Conservation (phyloP, 2,888 invertebrate species). For the Drosophila testacea region DNA sequence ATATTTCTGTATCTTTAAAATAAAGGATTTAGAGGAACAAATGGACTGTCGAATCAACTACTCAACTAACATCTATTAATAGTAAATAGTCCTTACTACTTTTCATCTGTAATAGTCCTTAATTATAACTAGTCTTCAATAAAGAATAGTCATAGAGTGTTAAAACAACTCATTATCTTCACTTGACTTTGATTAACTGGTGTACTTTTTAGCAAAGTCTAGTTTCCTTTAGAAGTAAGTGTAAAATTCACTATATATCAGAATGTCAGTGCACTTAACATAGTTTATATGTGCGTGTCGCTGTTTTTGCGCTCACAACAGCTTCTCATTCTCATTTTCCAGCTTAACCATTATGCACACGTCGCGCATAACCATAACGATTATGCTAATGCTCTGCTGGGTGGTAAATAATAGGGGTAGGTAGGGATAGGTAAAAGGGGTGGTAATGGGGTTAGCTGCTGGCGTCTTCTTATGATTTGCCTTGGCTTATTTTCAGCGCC, state of each 20-base stretch:
- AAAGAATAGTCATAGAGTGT: background rate
- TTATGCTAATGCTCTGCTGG: constrained; percentile 73
- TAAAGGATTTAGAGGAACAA: too few species aligned
- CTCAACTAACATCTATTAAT: too few species aligned
- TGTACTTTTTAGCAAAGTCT: background rate
- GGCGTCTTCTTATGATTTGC: constrained; percentile 65
- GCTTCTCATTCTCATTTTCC: constrained; percentile 4
- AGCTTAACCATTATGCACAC: constrained; percentile 71
- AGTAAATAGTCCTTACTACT: too few species aligned
- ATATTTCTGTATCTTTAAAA: too few species aligned
- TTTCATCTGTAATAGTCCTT: too few species aligned
- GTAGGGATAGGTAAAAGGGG: constrained; percentile 6
- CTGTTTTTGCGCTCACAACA: constrained; percentile 42
- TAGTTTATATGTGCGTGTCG: constrained; percentile 67
- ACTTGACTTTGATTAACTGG: background rate
- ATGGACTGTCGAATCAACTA: too few species aligned
- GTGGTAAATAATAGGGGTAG: background rate
- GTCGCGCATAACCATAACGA: constrained; percentile 80
- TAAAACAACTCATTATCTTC: too few species aligned
- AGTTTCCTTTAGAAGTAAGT: constrained; percentile 22
- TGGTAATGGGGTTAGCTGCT: constrained; percentile 38
- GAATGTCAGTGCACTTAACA: constrained; percentile 79
- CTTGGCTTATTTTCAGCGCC: constrained; percentile 75
- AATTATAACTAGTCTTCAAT: too few species aligned
- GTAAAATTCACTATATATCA: constrained; percentile 61